Conservation (phyloP, 1,140 invertebrate species). For the Araneus ventricosus region DNA sequence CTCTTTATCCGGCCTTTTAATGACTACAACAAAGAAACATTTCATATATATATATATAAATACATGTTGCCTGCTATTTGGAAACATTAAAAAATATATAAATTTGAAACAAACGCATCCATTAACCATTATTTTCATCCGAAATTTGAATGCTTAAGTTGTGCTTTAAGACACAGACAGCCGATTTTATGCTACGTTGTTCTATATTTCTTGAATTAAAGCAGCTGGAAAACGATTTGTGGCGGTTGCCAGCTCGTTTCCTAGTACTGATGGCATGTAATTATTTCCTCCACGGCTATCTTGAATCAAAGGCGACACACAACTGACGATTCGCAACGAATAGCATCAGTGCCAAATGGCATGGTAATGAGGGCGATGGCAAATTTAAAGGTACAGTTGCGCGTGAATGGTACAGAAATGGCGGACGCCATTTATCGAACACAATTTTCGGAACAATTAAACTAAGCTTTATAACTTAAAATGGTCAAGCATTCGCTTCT, state of each 20-base stretch:
- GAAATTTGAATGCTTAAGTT: neutral
- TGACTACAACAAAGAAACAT: no score
- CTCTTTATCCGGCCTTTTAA: no score
- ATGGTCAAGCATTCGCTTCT: neutral
- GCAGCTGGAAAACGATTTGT: neutral
- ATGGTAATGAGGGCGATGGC: neutral
- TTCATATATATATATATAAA: no score
- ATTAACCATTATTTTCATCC: no score
- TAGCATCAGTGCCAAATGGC: neutral
- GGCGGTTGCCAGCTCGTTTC: neutral
- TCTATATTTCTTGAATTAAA: neutral
- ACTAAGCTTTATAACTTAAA: neutral
- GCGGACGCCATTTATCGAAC: neutral
- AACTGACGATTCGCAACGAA: neutral
- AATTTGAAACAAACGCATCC: no score
- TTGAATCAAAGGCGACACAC: neutral
- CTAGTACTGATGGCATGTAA: neutral
- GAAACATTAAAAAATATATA: no score
- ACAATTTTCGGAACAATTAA: neutral
- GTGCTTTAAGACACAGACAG: neutral
- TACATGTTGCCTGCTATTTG: no score
- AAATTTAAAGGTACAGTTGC: neutral
- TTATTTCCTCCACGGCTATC: neutral
- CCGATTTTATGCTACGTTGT: neutral
- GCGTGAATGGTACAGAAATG: neutral